Percentiles rank a stretch among this genome's conserved stretches.
Conservation (phyloP, 2,888 invertebrate species). For the Nymphalis urticae region DNA sequence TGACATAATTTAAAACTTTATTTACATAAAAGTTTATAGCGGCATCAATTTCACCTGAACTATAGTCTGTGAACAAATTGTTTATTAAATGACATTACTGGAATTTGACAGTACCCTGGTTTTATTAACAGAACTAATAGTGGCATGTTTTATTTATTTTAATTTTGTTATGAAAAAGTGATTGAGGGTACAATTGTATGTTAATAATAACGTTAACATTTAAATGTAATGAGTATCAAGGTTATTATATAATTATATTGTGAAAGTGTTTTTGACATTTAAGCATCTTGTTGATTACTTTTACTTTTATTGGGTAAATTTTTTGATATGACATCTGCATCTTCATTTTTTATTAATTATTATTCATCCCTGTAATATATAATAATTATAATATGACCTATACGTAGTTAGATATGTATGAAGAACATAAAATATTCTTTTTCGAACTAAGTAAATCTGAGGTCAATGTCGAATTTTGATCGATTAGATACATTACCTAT, state of each 20-base stretch:
- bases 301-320: slow-evolving; percentile 53
- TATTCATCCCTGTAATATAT: background rate
- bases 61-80: background rate
- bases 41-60: background rate
- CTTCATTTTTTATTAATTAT: slow-evolving; percentile 10
- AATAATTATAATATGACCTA: background rate
- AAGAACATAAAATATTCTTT: background rate
- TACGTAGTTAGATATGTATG: background rate
- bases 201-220: slow-evolving; percentile 33
- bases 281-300: slow-evolving; percentile 62
- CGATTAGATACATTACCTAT: slow-evolving; percentile 37
- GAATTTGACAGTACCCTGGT: slow-evolving; percentile 57
- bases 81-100: slow-evolving; percentile 47
- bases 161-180: slow-evolving; percentile 40
- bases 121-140: slow-evolving; percentile 56
- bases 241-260: slow-evolving; percentile 46
- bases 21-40: too few species aligned
- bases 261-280: slow-evolving; percentile 53
- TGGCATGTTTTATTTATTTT: slow-evolving; percentile 46
- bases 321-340: slow-evolving; percentile 33
- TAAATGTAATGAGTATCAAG: slow-evolving; percentile 34
- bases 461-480: slow-evolving; percentile 47
- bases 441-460: slow-evolving; percentile 26
- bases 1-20: too few species aligned
- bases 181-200: slow-evolving; percentile 39